These are phyloP conservation scores for Sus scrofa DNA, from an alignment of 2,113 vertebrate species.

Conservation along the genomic window T2T-Sscrofa CM000812.6:264021501-264022000, in stretches of 20 bases:
- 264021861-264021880: no score
- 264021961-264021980: no score
- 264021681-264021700: conserved; percentile 1
- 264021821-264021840: background rate
- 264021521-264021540: background rate
- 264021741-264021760: conserved; percentile 36
- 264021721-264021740: conserved; percentile 12
- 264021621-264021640: conserved; percentile 19
- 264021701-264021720: conserved; percentile 16
- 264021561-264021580: background rate
- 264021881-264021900: no score
- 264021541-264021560: conserved; percentile 4
- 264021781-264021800: background rate
- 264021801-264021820: background rate
- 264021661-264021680: background rate
- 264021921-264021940: no score
- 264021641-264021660: background rate
- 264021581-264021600: background rate
- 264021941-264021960: no score
- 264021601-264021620: conserved; percentile 42
- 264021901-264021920: no score
- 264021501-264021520: conserved; percentile 13
- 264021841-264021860: no score
- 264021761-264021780: conserved; percentile 27
- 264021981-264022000: no score